A percentile compares a stretch with the other conserved stretches of the same genome.
Conservation (phyloP, 2,797 vertebrate species). For the Megalops cyprinoides region DNA sequence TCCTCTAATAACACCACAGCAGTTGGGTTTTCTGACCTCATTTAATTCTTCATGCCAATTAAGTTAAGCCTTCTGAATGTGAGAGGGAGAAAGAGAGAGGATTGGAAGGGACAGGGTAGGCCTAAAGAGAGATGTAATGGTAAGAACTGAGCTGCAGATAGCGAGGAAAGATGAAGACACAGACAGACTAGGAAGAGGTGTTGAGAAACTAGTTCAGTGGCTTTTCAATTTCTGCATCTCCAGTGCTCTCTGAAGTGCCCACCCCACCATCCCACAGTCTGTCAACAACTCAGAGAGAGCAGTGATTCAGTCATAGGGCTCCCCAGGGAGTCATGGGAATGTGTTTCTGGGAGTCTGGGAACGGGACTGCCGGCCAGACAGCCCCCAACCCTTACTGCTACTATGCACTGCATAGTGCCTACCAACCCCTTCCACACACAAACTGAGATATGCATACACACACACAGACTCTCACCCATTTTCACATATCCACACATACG, state of each 20-base stretch:
- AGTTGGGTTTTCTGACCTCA: not conserved
- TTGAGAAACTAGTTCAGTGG: not conserved
- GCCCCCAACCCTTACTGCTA: not conserved
- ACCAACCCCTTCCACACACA: not conserved
- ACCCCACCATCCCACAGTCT: not conserved
- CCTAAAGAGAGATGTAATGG: not conserved
- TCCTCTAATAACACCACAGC: not conserved
- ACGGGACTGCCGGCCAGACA: slow-evolving; percentile 37
- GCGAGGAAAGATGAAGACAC: not conserved
- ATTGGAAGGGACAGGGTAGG: too few relatives aligned
- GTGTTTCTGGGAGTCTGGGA: slow-evolving; percentile 42
- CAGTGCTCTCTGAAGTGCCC: slow-evolving; percentile 31
- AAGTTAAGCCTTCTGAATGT: not conserved
- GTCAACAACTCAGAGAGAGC: not conserved
- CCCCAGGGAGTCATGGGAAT: slow-evolving; percentile 41
- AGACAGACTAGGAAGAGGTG: not conserved
- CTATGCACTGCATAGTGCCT: not conserved
- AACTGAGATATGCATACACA: not conserved
- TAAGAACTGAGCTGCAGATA: not conserved
- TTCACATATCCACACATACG: not conserved
- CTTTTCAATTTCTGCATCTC: slow-evolving; percentile 22
- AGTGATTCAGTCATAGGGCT: not conserved
- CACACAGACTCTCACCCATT: not conserved
- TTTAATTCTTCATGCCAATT: not conserved
- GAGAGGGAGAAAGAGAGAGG: not conserved